Evolutionary conservation across 2,888 invertebrate species (phyloP).

Genomic region (Pterostichus niger): DNA sequence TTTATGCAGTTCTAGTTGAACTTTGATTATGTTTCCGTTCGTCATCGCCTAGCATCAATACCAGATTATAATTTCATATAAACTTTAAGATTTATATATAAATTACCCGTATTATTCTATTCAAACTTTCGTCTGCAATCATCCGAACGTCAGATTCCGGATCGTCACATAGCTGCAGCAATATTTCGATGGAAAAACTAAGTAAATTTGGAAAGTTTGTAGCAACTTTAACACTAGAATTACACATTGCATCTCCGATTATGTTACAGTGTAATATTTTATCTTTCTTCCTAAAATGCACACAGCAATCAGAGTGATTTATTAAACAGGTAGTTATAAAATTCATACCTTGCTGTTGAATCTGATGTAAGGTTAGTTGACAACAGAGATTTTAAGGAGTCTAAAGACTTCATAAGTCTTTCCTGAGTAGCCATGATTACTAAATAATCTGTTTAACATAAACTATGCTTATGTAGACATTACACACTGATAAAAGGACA

Average conservation of each 20-base stretch:
- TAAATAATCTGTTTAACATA: slow-evolving; percentile 53
- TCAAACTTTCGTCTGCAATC: slow-evolving; percentile 90
- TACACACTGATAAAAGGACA: slow-evolving; percentile 32
- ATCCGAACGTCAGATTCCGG: slow-evolving; percentile 88
- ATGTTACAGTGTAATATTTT: slow-evolving; percentile 86
- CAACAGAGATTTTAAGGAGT: slow-evolving; percentile 72
- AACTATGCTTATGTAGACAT: slow-evolving; percentile 59
- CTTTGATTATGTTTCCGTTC: slow-evolving; percentile 84
- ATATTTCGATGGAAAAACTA: slow-evolving; percentile 85
- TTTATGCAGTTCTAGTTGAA: slow-evolving; percentile 89
- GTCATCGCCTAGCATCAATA: slow-evolving; percentile 77
- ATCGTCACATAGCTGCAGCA: slow-evolving; percentile 87
- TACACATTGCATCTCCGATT: slow-evolving; percentile 86
- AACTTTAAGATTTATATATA: slow-evolving; percentile 76
- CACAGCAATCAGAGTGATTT: slow-evolving; percentile 9
- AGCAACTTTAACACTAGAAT: slow-evolving; percentile 81
- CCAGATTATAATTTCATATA: slow-evolving; percentile 46
- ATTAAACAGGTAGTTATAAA: background rate
- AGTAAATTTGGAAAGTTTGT: slow-evolving; percentile 83
- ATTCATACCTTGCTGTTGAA: slow-evolving; percentile 68
- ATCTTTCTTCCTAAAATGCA: slow-evolving; percentile 83
- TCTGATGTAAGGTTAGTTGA: slow-evolving; percentile 70
- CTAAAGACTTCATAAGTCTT: slow-evolving; percentile 75
- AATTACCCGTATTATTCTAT: slow-evolving; percentile 84
- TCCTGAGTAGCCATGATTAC: slow-evolving; percentile 76